phyloP scores from a whole-genome alignment of 2,113 vertebrate genomes.

The Syngnathus scovelli region DNA sequence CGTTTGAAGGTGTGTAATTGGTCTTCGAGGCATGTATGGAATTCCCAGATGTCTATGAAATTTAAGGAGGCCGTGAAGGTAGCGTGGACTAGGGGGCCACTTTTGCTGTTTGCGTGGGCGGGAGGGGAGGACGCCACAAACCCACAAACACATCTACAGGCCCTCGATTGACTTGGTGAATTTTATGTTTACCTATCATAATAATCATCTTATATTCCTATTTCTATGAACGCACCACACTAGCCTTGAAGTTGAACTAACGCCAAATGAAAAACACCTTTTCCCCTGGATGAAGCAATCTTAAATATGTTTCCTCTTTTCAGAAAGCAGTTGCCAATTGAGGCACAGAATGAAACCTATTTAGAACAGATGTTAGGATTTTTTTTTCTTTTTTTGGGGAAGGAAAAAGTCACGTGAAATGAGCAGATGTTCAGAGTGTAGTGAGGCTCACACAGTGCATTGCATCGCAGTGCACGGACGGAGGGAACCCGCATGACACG shows the following conservation, averaged over 20 bases:
- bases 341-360: slow-evolving; percentile 82
- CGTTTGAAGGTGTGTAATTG: slow-evolving; percentile 95
- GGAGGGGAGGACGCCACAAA: not conserved
- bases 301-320: slow-evolving; percentile 42
- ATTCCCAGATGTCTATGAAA: slow-evolving; percentile 97
- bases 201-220: not conserved
- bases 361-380: slow-evolving; percentile 87
- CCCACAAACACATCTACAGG: slow-evolving; percentile 3
- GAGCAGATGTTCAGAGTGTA: slow-evolving; percentile 79
- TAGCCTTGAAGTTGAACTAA: not conserved
- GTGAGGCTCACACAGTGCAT: slow-evolving; percentile 51
- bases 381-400: not conserved
- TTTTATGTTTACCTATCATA: not conserved
- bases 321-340: slow-evolving; percentile 70
- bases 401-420: slow-evolving; percentile 80
- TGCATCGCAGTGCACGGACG: slow-evolving; percentile 51
- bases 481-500: slow-evolving; percentile 26
- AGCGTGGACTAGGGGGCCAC: slow-evolving; percentile 13
- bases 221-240: not conserved
- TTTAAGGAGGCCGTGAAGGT: slow-evolving; percentile 83
- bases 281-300: not conserved
- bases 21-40: slow-evolving; percentile 87
- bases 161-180: not conserved
- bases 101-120: slow-evolving; percentile 25
- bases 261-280: not conserved